Evolutionary conservation across 2,888 invertebrate species (phyloP).

Genomic region (Oxystoma pomonae): DNA sequence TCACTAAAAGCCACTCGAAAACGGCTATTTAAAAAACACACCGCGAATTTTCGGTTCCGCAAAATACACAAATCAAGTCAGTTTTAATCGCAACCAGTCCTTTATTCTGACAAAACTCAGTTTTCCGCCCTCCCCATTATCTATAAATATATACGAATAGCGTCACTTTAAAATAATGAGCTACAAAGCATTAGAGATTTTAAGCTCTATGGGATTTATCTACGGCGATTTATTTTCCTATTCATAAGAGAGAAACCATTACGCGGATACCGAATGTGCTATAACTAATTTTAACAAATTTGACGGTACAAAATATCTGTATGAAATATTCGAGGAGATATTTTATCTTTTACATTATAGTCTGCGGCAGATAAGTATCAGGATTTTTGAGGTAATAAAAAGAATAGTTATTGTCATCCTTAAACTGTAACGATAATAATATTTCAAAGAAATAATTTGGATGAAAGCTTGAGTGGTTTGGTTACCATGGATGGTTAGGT

Average conservation of each 20-base stretch:
- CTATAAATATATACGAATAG: neutral
- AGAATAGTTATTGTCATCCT: neutral
- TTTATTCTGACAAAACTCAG: neutral
- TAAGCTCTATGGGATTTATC: neutral
- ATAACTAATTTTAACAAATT: constrained; percentile 2
- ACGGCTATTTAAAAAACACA: neutral
- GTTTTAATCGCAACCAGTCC: neutral
- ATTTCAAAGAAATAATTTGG: too few species aligned
- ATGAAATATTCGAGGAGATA: too few species aligned
- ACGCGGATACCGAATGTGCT: neutral
- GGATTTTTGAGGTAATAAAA: neutral
- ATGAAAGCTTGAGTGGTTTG: too few species aligned
- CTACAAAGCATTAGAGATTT: constrained; percentile 1
- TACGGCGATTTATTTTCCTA: neutral
- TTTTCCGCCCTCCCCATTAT: neutral
- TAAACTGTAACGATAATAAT: too few species aligned
- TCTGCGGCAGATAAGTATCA: neutral
- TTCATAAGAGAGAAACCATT: neutral
- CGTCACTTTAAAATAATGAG: constrained; percentile 3
- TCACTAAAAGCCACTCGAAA: neutral
- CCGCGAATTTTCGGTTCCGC: neutral
- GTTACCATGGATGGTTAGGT: too few species aligned
- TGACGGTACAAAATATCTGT: too few species aligned
- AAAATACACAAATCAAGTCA: neutral
- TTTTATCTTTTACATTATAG: too few species aligned